phyloP scores from a whole-genome alignment of 2,888 invertebrate genomes.

The Diadegma fenestrale region DNA sequence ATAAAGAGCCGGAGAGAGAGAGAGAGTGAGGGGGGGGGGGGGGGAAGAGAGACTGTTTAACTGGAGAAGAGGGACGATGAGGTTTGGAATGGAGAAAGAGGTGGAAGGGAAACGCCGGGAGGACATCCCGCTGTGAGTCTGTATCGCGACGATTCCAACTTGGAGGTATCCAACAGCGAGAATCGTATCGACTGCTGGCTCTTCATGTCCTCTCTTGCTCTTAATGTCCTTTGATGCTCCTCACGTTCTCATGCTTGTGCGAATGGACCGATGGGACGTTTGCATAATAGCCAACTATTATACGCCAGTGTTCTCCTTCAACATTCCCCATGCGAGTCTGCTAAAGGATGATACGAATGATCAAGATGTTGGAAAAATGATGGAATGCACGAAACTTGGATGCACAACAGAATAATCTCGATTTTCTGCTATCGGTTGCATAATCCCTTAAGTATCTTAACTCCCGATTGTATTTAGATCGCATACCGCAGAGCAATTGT shows the following conservation, averaged over 20 bases:
- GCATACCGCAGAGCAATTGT: slow-evolving; percentile 8
- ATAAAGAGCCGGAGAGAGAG: slow-evolving; percentile 39
- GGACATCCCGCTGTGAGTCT: slow-evolving; percentile 82
- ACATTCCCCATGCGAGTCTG: slow-evolving; percentile 14
- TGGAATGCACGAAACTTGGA: not conserved
- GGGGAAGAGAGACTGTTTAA: slow-evolving; percentile 17
- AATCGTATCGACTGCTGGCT: slow-evolving; percentile 33
- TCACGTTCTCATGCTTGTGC: slow-evolving; percentile 27
- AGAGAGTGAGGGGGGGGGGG: slow-evolving; percentile 58
- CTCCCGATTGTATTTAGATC: slow-evolving; percentile 12
- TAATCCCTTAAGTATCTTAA: not conserved
- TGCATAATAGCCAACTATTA: slow-evolving; percentile 57
- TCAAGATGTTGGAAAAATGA: slow-evolving; percentile 3
- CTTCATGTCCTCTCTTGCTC: slow-evolving; percentile 34
- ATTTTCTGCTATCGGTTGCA: not conserved
- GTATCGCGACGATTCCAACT: slow-evolving; percentile 75
- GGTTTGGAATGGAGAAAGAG: slow-evolving; percentile 13
- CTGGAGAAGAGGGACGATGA: slow-evolving; percentile 27
- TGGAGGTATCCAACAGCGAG: slow-evolving; percentile 58
- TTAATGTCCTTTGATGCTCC: not conserved
- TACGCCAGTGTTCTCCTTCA: slow-evolving; percentile 48
- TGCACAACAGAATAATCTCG: not conserved
- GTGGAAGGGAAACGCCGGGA: slow-evolving; percentile 66
- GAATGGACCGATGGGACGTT: slow-evolving; percentile 49
- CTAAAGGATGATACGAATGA: slow-evolving; percentile 13